Percentiles rank a stretch among this genome's conserved stretches.
phyloP scores from a whole-genome alignment of 2,888 invertebrate genomes.

The Netelia inedita region DNA sequence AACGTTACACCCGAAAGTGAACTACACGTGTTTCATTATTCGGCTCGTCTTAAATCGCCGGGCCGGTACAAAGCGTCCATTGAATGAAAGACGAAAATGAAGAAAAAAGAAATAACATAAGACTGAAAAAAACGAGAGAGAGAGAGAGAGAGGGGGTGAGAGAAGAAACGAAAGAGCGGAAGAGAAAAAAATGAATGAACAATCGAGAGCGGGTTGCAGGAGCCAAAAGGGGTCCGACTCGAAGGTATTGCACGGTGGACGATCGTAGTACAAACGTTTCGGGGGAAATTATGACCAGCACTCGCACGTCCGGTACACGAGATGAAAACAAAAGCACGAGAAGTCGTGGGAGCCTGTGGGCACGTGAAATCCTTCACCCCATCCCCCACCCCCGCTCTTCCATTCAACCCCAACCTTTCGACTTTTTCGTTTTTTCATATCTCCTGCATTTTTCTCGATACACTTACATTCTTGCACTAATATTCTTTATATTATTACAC shows the following conservation, averaged over 20 bases:
- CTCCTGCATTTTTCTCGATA: slow-evolving; percentile 4
- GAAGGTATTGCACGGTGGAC: slow-evolving; percentile 50
- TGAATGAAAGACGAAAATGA: slow-evolving; percentile 26
- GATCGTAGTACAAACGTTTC: slow-evolving; percentile 44
- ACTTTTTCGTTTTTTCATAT: slow-evolving; percentile 28
- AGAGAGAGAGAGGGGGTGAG: neutral
- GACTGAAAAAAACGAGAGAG: slow-evolving; percentile 7
- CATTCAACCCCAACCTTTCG: slow-evolving; percentile 49
- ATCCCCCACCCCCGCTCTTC: slow-evolving; percentile 31
- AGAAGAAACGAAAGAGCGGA: slow-evolving; percentile 5
- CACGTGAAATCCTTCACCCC: slow-evolving; percentile 50
- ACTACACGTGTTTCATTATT: slow-evolving; percentile 51
- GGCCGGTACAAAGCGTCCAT: slow-evolving; percentile 34
- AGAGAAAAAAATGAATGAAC: slow-evolving; percentile 54
- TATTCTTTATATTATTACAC: neutral
- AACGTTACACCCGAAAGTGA: slow-evolving; percentile 42
- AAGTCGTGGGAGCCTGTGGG: slow-evolving; percentile 59
- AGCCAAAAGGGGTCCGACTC: slow-evolving; percentile 42
- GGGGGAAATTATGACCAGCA: slow-evolving; percentile 52
- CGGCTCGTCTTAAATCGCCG: slow-evolving; percentile 46
- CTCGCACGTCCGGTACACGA: slow-evolving; percentile 63
- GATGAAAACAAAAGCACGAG: slow-evolving; percentile 33
- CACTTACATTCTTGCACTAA: neutral
- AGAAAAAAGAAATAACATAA: slow-evolving; percentile 1
- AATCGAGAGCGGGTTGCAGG: slow-evolving; percentile 48